A percentile compares a stretch with the other conserved stretches of the same genome.
Evolutionary conservation across 2,113 vertebrate genomes (phyloP).

Genomic region (Cebus imitator): DNA sequence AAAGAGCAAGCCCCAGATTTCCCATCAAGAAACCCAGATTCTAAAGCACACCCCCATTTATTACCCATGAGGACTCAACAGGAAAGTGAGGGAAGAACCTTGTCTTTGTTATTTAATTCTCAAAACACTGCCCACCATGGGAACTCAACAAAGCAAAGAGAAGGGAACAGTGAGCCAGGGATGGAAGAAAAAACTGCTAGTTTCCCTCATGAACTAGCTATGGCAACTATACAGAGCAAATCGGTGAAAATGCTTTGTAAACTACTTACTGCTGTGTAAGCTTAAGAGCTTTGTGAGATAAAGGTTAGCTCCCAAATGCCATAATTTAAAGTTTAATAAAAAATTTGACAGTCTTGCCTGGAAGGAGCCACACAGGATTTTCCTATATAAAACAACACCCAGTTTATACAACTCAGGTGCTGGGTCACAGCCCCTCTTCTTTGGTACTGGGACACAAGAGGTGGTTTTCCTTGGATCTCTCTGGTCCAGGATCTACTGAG

Average conservation of each 20-base stretch:
- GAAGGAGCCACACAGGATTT: background rate
- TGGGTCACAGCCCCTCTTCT: background rate
- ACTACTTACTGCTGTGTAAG: background rate
- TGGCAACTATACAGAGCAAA: background rate
- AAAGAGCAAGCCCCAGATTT: background rate
- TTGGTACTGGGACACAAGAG: background rate
- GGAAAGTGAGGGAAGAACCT: background rate
- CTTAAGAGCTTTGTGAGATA: background rate
- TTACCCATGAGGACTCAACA: background rate
- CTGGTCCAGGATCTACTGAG: accelerated
- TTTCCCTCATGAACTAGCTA: background rate
- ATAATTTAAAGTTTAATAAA: background rate
- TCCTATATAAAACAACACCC: background rate
- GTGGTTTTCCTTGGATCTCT: background rate
- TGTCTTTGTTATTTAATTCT: background rate
- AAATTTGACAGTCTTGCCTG: background rate
- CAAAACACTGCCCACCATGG: background rate
- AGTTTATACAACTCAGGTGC: accelerated
- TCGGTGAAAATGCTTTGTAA: background rate
- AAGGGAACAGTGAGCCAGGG: background rate
- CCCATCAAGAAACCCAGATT: background rate
- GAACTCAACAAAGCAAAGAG: background rate
- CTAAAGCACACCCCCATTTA: background rate
- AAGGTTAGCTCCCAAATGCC: background rate
- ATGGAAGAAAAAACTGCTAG: accelerated